A percentile compares a stretch with the other conserved stretches of the same genome.
These are phyloP conservation scores for Amphipyra tragopoginis DNA, from an alignment of 2,888 invertebrate species.

Conservation along the genomic window DNA sequence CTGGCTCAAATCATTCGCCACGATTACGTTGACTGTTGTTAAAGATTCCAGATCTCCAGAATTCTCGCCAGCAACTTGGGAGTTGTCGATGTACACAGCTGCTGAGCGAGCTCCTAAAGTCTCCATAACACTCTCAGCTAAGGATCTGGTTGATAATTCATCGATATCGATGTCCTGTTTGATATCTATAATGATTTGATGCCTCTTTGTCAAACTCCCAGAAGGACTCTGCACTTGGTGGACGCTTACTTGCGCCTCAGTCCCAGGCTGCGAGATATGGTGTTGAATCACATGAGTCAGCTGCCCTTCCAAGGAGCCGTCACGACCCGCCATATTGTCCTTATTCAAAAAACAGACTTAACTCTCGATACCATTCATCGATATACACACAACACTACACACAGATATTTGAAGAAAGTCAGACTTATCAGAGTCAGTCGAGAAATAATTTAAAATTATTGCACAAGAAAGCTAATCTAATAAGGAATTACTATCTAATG, in stretches of 20 bases:
- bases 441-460: conserved; percentile 66
- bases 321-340: conserved; percentile 80
- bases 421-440: conserved; percentile 81
- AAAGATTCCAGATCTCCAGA: conserved; percentile 80
- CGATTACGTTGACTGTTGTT: conserved; percentile 87
- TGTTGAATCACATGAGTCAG: conserved; percentile 85
- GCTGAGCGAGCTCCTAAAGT: conserved; percentile 85
- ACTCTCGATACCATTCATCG: conserved; percentile 59
- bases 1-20: conserved; percentile 81
- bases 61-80: conserved; percentile 74
- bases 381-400: conserved; percentile 48
- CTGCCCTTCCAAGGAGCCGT: conserved; percentile 79
- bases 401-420: conserved; percentile 59
- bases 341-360: conserved; percentile 64
- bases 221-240: conserved; percentile 83
- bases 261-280: conserved; percentile 78
- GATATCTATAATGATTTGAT: conserved; percentile 88
- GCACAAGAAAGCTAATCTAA: conserved; percentile 66
- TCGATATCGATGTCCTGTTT: conserved; percentile 88
- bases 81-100: conserved; percentile 86
- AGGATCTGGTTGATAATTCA: conserved; percentile 82
- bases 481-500: conserved; percentile 76
- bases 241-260: conserved; percentile 86
- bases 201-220: conserved; percentile 82
- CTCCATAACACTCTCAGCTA: conserved; percentile 89